phyloP scores from a whole-genome alignment of 2,113 vertebrate genomes.

The Copsychus sechellarum region DNA sequence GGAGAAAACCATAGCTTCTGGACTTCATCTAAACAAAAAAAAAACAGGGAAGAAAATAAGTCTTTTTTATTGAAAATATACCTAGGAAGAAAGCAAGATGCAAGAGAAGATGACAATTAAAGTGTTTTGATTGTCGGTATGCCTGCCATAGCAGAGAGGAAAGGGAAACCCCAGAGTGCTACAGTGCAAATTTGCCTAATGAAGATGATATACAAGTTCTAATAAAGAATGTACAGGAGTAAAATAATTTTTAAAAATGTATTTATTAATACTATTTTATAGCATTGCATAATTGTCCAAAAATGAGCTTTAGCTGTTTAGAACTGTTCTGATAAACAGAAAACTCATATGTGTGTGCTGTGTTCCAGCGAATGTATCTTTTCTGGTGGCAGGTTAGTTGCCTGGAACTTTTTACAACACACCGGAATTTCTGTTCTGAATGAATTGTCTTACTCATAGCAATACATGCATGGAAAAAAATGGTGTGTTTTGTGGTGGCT shows the following conservation, averaged over 20 bases:
- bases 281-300: not conserved
- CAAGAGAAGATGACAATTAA: not conserved
- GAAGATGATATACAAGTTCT: not conserved
- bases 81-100: not conserved
- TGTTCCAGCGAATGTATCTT: not conserved
- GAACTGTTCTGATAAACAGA: not conserved
- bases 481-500: not conserved
- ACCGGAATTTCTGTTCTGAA: not conserved
- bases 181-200: not conserved
- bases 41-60: not conserved
- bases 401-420: not conserved
- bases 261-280: not conserved
- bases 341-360: not conserved
- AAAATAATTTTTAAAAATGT: fast-evolving
- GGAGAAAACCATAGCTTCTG: not conserved
- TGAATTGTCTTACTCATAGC: not conserved
- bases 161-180: not conserved
- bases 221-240: not conserved
- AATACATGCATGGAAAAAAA: not conserved
- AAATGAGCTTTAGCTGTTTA: not conserved
- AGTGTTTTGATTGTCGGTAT: not conserved
- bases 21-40: not conserved
- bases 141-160: not conserved
- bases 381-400: not conserved
- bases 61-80: not conserved